These are phyloP conservation scores for Aphis gossypii DNA, from an alignment of 1,140 invertebrate species.

Conservation along the genomic window DNA sequence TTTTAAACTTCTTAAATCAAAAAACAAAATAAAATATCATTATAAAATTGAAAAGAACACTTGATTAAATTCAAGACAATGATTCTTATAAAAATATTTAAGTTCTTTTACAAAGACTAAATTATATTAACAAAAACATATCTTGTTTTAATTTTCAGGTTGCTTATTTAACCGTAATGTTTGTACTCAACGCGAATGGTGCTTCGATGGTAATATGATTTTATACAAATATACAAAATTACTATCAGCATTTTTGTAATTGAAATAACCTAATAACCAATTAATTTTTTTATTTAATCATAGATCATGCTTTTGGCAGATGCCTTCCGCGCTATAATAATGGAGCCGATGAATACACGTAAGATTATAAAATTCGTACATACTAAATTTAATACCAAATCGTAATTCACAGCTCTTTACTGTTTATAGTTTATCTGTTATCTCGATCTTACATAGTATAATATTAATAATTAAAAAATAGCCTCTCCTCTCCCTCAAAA, in stretches of 20 bases:
- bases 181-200: constrained; percentile 41
- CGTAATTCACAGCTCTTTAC: neutral
- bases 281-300: neutral
- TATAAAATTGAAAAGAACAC: neutral
- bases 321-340: constrained; percentile 26
- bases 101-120: neutral
- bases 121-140: neutral
- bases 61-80: neutral
- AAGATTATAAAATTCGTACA: neutral
- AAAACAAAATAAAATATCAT: neutral
- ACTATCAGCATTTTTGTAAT: neutral
- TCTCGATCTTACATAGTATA: neutral
- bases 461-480: neutral
- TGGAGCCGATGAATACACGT: constrained; percentile 20
- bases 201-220: constrained; percentile 36
- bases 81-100: neutral
- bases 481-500: neutral
- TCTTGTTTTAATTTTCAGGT: constrained; percentile 44
- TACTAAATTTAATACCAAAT: neutral
- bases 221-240: neutral
- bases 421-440: neutral
- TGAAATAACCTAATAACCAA: neutral
- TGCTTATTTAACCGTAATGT: constrained; percentile 46
- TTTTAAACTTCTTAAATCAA: neutral
- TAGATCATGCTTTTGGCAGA: constrained; percentile 50